Evolutionary conservation across 1,140 invertebrate genomes (phyloP).

Genomic region (Sycobia sp.): DNA sequence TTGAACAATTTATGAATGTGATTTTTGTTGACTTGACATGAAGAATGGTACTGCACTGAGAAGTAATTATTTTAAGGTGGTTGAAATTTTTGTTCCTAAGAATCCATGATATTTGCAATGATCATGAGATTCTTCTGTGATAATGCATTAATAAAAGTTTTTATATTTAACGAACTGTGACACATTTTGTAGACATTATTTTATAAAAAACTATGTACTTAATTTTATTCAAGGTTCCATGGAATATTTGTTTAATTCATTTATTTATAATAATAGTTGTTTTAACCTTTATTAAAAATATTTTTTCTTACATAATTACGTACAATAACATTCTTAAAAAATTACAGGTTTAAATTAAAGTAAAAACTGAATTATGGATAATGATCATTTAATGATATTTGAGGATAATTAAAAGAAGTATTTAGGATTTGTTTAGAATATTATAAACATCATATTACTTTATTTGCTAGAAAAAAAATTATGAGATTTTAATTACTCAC

Average conservation of each 20-base stretch:
- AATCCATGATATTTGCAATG: conserved; percentile 3
- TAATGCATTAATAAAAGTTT: conserved; percentile 43
- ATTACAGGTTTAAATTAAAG: too few relatives aligned
- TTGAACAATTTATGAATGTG: not conserved
- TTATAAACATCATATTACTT: too few relatives aligned
- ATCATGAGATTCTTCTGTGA: conserved; percentile 44
- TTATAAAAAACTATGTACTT: too few relatives aligned
- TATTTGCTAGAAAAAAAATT: too few relatives aligned
- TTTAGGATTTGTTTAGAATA: too few relatives aligned
- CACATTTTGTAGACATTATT: conserved; percentile 5
- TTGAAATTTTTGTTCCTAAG: conserved; percentile 32
- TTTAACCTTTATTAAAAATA: not conserved
- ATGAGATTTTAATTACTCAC: too few relatives aligned
- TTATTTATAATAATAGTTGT: not conserved
- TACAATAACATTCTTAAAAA: too few relatives aligned
- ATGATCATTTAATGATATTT: too few relatives aligned
- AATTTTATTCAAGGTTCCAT: not conserved
- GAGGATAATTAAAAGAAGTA: too few relatives aligned
- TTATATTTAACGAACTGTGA: conserved; percentile 35
- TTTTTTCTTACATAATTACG: not conserved
- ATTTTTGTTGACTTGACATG: conserved; percentile 13
- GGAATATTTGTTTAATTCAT: not conserved
- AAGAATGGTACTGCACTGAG: conserved; percentile 8
- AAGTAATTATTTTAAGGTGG: conserved; percentile 24
- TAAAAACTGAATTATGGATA: too few relatives aligned